Conservation (phyloP, 1,140 invertebrate genomes). For the Probaryconus sp. region DNA sequence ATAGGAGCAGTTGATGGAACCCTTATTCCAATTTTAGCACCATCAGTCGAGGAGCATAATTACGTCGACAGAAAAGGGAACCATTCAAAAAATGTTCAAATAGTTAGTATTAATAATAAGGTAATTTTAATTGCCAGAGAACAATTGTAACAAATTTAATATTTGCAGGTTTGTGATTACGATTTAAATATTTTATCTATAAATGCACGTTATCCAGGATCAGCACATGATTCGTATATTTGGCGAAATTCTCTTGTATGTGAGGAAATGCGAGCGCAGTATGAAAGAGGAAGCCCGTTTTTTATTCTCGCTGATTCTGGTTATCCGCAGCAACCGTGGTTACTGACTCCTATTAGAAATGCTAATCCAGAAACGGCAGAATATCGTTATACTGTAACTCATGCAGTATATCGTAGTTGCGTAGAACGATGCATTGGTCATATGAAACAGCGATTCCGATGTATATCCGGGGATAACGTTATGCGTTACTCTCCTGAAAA, state of each 20-base stretch:
- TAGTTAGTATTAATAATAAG: no score
- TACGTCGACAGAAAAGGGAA: no score
- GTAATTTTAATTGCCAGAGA: no score
- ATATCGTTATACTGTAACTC: conserved; percentile 1
- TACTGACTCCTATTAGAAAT: conserved; percentile 17
- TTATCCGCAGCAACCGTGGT: conserved; percentile 32
- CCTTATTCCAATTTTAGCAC: no score
- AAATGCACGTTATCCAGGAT: conserved; percentile 56
- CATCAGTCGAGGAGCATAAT: no score
- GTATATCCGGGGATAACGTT: no score
- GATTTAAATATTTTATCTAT: conserved; percentile 39
- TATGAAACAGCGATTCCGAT: no score
- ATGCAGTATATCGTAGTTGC: background rate
- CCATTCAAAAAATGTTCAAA: no score
- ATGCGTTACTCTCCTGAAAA: no score
- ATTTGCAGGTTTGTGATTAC: no score
- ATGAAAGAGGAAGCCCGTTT: background rate
- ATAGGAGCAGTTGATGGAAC: no score
- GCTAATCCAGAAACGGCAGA: background rate
- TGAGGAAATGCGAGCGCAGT: background rate
- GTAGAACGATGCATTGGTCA: background rate
- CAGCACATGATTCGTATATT: conserved; percentile 41
- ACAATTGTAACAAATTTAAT: no score
- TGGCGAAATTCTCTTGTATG: conserved; percentile 34
- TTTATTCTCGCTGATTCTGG: conserved; percentile 37